phyloP scores from a whole-genome alignment of 1,140 invertebrate species.

The Adoxophyes honmai region DNA sequence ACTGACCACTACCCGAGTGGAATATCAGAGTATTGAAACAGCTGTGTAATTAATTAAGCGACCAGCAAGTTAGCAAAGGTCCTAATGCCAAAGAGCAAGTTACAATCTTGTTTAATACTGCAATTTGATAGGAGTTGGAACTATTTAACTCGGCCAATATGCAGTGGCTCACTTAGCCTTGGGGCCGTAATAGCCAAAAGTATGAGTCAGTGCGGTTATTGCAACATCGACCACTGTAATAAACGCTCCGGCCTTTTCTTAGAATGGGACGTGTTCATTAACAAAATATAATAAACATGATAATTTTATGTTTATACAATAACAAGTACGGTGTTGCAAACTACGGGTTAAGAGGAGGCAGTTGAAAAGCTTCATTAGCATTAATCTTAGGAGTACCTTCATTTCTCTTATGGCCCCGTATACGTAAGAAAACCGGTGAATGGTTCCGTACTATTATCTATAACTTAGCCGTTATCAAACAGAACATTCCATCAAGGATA shows the following conservation, averaged over 20 bases:
- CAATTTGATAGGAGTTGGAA: conserved; percentile 38
- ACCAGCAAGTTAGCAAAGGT: conserved; percentile 4
- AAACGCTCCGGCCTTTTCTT: conserved; percentile 28
- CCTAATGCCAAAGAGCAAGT: conserved; percentile 17
- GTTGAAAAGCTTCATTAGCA: no score
- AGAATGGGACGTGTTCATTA: conserved; percentile 25
- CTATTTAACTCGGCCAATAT: conserved; percentile 35
- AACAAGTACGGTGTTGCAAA: not conserved
- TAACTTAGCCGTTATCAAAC: no score
- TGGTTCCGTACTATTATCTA: no score
- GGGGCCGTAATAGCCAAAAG: conserved; percentile 44
- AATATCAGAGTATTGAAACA: conserved; percentile 11
- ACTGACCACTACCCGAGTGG: not conserved
- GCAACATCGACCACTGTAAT: conserved; percentile 26
- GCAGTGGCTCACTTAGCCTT: conserved; percentile 44
- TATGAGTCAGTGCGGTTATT: conserved; percentile 39
- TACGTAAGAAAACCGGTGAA: no score
- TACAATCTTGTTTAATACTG: conserved; percentile 45
- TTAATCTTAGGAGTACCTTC: no score
- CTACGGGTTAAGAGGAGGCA: no score
- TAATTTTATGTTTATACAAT: not conserved
- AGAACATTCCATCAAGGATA: no score
- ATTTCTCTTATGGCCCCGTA: no score
- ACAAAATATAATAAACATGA: not conserved
- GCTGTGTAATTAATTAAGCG: conserved; percentile 7